Conservation (phyloP, 1,140 invertebrate genomes). For the Drosophila quadrilineata region DNA sequence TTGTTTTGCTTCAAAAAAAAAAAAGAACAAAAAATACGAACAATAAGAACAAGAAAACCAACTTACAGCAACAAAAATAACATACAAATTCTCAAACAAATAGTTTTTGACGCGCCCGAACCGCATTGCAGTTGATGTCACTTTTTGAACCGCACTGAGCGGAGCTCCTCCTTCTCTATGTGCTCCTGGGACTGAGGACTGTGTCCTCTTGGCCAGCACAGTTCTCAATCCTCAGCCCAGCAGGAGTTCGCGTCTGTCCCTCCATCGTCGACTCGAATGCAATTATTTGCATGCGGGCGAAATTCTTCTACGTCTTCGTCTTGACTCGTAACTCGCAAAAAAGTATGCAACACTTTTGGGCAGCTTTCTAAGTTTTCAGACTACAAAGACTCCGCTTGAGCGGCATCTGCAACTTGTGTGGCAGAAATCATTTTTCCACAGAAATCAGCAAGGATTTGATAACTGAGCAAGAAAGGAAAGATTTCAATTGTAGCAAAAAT, state of each 20-base stretch:
- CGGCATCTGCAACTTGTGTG: too few relatives aligned
- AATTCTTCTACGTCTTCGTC: background rate
- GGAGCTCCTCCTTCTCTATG: too few relatives aligned
- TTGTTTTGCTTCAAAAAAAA: conserved; percentile 62
- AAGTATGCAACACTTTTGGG: background rate
- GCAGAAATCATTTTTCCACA: too few relatives aligned
- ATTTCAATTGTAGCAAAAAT: background rate
- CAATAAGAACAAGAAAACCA: conserved; percentile 22
- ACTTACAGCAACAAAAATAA: conserved; percentile 22
- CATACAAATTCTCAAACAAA: conserved; percentile 59
- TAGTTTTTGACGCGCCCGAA: conserved; percentile 65
- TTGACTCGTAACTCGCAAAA: background rate
- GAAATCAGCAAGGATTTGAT: too few relatives aligned
- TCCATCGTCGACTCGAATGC: conserved; percentile 3
- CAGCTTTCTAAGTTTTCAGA: background rate
- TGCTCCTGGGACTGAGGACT: too few relatives aligned
- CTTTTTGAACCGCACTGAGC: conserved; percentile 39
- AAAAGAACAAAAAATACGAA: too few relatives aligned
- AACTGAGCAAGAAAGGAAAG: too few relatives aligned
- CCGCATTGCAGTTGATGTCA: conserved; percentile 73
- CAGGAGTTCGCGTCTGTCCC: background rate
- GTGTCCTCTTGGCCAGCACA: too few relatives aligned
- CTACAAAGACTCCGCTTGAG: too few relatives aligned
- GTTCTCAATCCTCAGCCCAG: too few relatives aligned
- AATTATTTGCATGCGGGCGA: conserved; percentile 44